Conservation (phyloP, 2,113 vertebrate genomes). For the Microcebus griseorufus region DNA sequence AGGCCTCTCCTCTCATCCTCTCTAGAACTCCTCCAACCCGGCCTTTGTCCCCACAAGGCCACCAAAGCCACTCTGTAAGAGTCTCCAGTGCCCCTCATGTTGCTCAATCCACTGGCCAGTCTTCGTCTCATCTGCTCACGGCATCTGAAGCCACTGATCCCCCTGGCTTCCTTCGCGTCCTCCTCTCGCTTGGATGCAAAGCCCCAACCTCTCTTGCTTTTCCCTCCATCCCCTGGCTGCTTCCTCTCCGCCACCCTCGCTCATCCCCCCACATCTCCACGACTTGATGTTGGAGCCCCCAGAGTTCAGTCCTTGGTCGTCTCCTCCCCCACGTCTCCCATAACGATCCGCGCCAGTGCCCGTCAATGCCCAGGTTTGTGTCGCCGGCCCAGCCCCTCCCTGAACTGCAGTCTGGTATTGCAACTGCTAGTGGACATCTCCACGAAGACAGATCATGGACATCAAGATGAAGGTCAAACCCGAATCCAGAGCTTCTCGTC, state of each 20-base stretch:
- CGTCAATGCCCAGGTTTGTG: neutral
- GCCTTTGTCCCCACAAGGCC: neutral
- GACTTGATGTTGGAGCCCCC: neutral
- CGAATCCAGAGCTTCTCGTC: neutral
- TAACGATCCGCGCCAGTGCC: rapidly evolving
- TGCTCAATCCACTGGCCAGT: neutral
- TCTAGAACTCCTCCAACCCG: neutral
- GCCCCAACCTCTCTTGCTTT: neutral
- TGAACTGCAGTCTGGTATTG: neutral
- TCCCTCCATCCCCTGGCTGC: neutral
- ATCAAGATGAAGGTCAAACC: neutral
- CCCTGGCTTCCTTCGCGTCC: rapidly evolving
- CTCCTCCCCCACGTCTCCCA: neutral
- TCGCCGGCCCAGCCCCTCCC: neutral
- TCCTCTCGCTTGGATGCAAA: neutral
- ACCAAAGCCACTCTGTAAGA: too few species aligned
- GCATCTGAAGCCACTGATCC: neutral
- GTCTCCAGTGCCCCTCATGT: neutral
- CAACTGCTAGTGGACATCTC: too few species aligned
- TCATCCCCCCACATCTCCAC: neutral
- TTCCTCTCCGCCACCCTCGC: neutral
- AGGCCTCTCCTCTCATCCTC: neutral
- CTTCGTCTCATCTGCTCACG: neutral
- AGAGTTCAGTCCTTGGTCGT: neutral
- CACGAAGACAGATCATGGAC: neutral